Base-by-base conservation (phyloP, 2,888 invertebrate species). In the Sipha maydis region DNA sequence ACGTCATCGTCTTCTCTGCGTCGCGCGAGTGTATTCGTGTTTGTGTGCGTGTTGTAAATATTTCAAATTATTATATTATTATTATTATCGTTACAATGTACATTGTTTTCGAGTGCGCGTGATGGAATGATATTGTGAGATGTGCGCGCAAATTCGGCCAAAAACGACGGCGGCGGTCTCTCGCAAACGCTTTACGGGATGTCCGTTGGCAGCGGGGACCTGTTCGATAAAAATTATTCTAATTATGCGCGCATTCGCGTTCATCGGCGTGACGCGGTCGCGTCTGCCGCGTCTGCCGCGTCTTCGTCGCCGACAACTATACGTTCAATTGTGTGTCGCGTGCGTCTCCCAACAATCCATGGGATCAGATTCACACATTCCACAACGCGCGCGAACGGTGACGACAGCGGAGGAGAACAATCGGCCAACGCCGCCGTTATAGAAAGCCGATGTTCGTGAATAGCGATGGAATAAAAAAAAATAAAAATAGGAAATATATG, bases 341-440 rank as follows among this genome's bases (percentile, higher is more conserved):
- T 67, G 79, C 78, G 88, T 61, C 61, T 25, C 61, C 84, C 84
- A 38, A 83, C 83, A 80, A 80, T 80, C 80, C 76, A 85, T 41
- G 79, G 79, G 89, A 86, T 89, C 85, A 73, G 83, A 85, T 89
- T 89, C 85, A 73, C 56, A 28, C 89, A 85, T 85, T 80, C 85
- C 85, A 73, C 56, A 25, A 21, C 61, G 61, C 61, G 61, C 56
- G 77, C 41, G 41, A 41, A 41, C 41, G 41, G 41, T 8, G 56
- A 56, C 78, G 78, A 38, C 75, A 7, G 78, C 84, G 41, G 79
- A 69, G 11, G 71, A 76, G 75, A 78, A 89, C 79, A 85, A 80
- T 85, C 85, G 89, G 61, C 19, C 19, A 4, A 19, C 73, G 54
- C 71, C 71, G 85, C 76, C 77, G 82, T 88, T 73, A 14, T 48